Conservation (phyloP, 2,113 vertebrate species). For the Cariama cristata region DNA sequence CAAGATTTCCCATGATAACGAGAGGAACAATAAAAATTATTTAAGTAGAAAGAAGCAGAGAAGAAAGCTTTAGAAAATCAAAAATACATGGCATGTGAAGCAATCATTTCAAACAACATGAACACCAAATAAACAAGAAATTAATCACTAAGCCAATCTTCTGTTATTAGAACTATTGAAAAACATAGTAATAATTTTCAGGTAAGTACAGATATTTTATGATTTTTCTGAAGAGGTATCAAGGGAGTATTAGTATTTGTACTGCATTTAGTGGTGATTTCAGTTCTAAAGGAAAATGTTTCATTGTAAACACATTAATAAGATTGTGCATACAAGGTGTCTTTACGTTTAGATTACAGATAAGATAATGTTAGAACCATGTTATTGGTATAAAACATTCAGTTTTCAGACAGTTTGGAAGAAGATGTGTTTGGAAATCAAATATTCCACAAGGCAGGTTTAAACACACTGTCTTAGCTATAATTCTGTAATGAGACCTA, state of each 20-base stretch:
- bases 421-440: neutral
- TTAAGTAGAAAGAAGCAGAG: neutral
- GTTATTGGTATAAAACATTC: neutral
- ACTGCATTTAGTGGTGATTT: neutral
- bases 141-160: neutral
- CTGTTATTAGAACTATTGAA: neutral
- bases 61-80: neutral
- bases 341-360: neutral
- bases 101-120: neutral
- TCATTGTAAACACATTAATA: neutral
- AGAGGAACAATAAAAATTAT: neutral
- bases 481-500: neutral
- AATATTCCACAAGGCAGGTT: neutral
- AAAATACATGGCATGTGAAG: neutral
- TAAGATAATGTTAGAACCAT: neutral
- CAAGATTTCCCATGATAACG: neutral
- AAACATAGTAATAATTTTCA: neutral
- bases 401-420: neutral
- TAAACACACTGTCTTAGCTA: neutral
- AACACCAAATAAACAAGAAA: conserved; percentile 7
- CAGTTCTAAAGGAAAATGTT: neutral
- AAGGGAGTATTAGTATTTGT: neutral
- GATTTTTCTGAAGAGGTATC: neutral
- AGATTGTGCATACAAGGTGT: neutral
- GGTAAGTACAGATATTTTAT: neutral